Evolutionary conservation across 37 sponge, comb jelly and placozoan species (phyloP), one percentile per base, ranked within the genome.

Genomic region (Eunapius fragilis): DNA sequence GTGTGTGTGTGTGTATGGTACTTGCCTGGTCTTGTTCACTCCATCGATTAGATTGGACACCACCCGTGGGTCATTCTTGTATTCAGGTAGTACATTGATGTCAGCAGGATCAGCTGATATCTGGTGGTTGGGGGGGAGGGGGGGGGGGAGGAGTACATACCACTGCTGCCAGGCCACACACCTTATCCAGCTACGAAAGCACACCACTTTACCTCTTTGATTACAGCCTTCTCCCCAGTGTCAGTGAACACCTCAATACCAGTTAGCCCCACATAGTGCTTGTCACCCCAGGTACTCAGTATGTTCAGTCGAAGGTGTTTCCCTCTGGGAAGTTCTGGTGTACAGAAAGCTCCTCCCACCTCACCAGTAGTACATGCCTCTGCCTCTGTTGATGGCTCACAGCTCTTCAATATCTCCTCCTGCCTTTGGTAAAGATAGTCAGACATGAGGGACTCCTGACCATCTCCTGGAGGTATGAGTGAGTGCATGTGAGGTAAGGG

Each of bases 91-190:
- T 3, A 95, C 81, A 78, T 99, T 99, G 72, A 99, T 99, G 68
- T 97, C 98, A 75, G 92, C 83, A 3, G 98, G 99, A 45, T 94
- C 93, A 32, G 98, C 99, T 75, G 91, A 70, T 30, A 99, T 97
- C 94, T 98, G 72, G 2, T 45, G 34, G n/a, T n/a, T n/a, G n/a
- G n/a, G n/a, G n/a, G n/a, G n/a, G n/a, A n/a, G n/a, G n/a, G n/a
- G n/a, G n/a, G n/a, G n/a, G n/a, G n/a, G n/a, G n/a, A n/a, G n/a
- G n/a, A n/a, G n/a, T n/a, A n/a, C n/a, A n/a, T n/a, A n/a, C n/a
- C n/a, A n/a, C n/a, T n/a, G n/a, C 17, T 58, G 14, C 14, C 14
- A 10, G 22, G 14, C 58, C 58, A 58, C 58, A 58, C 22, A 4
- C 58, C 6, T 17, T 2, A 2, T 11, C 17, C 58, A 58, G 14